Evolutionary conservation across 2,797 vertebrate genomes (phyloP), one percentile per base, ranked within the genome.

Genomic region (Natrix natrix): DNA sequence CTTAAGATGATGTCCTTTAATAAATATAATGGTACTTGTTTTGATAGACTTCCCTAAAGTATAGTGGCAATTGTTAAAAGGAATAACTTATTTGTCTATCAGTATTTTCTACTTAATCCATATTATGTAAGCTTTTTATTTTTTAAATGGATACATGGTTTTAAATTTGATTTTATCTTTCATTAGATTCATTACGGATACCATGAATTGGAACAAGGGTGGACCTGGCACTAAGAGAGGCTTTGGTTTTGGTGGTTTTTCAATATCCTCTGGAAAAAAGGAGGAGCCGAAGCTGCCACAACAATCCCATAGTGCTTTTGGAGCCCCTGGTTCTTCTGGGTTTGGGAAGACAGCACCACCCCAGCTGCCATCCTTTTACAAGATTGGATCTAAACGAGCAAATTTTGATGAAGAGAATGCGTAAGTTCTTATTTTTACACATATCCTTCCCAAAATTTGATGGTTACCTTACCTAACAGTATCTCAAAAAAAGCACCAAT

Each of bases 331-430:
- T 83, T 97, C 98, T n/a, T 98, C 98, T 20, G 98, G 98, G 0
- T 99, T 98, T 88, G 98, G 99, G 0, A 99, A 99, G 90, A 97
- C 97, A 0, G 96, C 96, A 92, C 97, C 97, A 86, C 98, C 99
- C 92, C 99, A 99, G 96, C 98, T 99, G 57, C 99, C 99, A 88
- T 99, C 99, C 17, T 99, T 99, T 97, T 99, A 99, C 97, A 99
- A 99, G 97, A 99, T 99, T 92, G 99, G 99, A 89, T 99, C 99
- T 55, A 99, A 99, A 96, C 96, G 99, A 95, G 98, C 99, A 0
- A 99, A 99, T 96, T 99, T 99, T 90, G 99, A 99, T 96, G 99
- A 99, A 95, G 99, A 99, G 96, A 99, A 99, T 95, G 99, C 99
- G 99, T 99, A 96, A 99, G 99, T 98, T 20, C 43, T 4, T n/a